Evolutionary conservation across 2,113 vertebrate genomes (phyloP).

Genomic region (Picathartes gymnocephalus): DNA sequence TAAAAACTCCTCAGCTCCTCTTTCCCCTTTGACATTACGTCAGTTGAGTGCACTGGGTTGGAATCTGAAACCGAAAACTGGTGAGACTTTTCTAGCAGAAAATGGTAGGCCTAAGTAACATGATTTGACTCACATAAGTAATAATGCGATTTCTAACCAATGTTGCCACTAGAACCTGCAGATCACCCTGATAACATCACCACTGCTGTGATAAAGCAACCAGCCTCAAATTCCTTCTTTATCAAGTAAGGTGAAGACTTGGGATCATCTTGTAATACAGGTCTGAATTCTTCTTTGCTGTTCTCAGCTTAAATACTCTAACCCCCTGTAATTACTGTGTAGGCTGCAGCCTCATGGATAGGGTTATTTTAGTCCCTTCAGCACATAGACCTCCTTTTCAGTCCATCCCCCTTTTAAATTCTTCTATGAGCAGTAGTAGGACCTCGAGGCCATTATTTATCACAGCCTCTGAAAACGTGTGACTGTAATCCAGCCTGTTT

Average conservation of each 20-base stretch:
- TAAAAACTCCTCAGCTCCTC: not conserved
- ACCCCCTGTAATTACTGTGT: not conserved
- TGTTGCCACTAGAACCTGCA: not conserved
- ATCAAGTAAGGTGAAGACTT: not conserved
- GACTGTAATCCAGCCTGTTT: not conserved
- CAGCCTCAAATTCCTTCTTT: not conserved
- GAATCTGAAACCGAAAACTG: slow-evolving; percentile 18
- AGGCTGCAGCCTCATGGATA: not conserved
- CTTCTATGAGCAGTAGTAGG: not conserved
- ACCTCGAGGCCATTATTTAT: not conserved
- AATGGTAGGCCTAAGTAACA: not conserved
- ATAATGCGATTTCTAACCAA: not conserved
- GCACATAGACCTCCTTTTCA: not conserved
- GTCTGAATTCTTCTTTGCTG: not conserved
- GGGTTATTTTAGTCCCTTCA: not conserved
- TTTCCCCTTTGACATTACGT: not conserved
- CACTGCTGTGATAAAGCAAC: not conserved
- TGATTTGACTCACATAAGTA: not conserved
- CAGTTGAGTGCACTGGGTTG: not conserved
- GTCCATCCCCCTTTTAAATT: not conserved
- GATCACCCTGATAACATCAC: not conserved
- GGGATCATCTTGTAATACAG: not conserved
- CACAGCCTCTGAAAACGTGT: not conserved
- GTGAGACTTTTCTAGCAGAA: not conserved
- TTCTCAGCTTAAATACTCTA: not conserved